Base-by-base conservation (phyloP, 2,888 invertebrate species). In the Stenodera caucasica region DNA sequence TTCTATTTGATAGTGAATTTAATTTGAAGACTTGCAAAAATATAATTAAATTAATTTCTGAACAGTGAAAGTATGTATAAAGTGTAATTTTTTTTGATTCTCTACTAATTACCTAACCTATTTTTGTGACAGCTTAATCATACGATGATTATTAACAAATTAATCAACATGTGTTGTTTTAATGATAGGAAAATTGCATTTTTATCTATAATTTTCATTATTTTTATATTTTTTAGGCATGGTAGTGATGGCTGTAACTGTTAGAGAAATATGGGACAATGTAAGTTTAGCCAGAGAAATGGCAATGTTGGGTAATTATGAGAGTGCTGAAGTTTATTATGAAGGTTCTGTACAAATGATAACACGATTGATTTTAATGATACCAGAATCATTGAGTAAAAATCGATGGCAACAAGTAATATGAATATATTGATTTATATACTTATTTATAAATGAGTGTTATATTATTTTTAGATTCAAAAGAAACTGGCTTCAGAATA, bases 251-350 rank as follows among this genome's bases (percentile, higher is more conserved):
- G 91, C 92, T 83, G 91, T 92, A 81, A 90, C 90, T 78, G 88
- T 92, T 81, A 90, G 89, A 81, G 94, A 95, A 84, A 94, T 96
- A 82, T 91, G 90, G 84, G 96, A 96, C 83, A 96, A 96, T 84
- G 92, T 96, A 62, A 95, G 94, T 82, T 82, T 96, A 81, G 98
- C 96, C 60, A 86, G 98, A 76, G 97, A 98, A 84, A 93, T 92
- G 90, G 94, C 96, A 64, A 83, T 98, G 75, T 89, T 94, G 78
- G 97, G 98, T 21, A 95, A 96, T 81, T 98, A 98, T 78, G 97
- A 98, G 77, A 92, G 93, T 66, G 92, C 98, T 23, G 86, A 91
- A 69, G 92, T 96, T 60, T 96, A 96, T 81, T 97, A 96, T 79
- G 93, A 96, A 80, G 94, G 94, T 55, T 91, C 93, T 9, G 86